These are phyloP conservation scores for Steatornis caripensis DNA, from an alignment of 2,113 vertebrate species.

Conservation along the genomic window DNA sequence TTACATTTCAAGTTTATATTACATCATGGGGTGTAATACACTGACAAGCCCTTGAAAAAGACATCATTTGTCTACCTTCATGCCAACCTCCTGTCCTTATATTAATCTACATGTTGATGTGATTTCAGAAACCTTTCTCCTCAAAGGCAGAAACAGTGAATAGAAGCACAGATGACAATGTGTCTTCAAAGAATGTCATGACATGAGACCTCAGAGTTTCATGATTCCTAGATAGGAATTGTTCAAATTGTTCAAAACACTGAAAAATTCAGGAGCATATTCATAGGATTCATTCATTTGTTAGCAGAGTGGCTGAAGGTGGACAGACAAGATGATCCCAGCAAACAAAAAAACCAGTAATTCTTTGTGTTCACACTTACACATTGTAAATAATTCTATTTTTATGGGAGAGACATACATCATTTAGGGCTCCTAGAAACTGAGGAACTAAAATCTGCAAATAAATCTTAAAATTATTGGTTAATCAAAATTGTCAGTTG, in stretches of 20 bases:
- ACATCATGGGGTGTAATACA: neutral
- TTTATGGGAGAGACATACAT: neutral
- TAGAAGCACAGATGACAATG: neutral
- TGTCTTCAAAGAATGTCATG: neutral
- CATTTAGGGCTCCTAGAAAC: neutral
- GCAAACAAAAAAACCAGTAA: neutral
- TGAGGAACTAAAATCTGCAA: neutral
- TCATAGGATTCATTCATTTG: neutral
- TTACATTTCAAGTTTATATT: constrained; percentile 2
- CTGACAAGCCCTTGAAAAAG: neutral
- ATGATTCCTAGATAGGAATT: neutral
- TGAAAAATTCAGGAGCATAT: neutral
- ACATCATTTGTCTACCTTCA: neutral
- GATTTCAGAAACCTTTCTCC: neutral
- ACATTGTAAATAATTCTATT: neutral
- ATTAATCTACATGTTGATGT: neutral
- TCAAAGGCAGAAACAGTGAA: neutral
- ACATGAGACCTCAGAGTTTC: neutral
- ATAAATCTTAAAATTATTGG: neutral
- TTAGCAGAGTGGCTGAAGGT: neutral
- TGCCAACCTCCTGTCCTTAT: neutral
- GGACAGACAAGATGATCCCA: neutral
- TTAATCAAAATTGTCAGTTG: neutral
- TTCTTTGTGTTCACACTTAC: neutral
- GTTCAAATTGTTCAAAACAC: neutral